phyloP scores from a whole-genome alignment of 2,888 invertebrate species.

The Psylliodes chrysocephalus region DNA sequence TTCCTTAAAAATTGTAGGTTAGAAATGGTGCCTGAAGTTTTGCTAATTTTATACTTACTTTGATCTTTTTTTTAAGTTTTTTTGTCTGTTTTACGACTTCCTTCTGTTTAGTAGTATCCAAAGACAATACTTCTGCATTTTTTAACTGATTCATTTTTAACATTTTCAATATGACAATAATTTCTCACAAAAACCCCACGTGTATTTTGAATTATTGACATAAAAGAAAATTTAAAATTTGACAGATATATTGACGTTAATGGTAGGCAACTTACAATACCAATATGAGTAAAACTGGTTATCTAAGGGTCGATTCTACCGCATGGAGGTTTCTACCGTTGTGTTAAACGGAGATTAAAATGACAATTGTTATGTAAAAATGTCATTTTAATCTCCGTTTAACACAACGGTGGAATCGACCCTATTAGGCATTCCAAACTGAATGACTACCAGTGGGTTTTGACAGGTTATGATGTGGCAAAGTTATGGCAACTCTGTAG shows the following conservation, averaged over 20 bases:
- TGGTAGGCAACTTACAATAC: background rate
- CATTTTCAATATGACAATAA: slow-evolving; percentile 3
- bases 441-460: too few species aligned
- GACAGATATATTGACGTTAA: background rate
- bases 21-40: background rate
- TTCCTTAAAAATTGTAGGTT: slow-evolving; percentile 39
- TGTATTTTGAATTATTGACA: slow-evolving; percentile 8
- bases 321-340: too few species aligned
- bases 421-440: too few species aligned
- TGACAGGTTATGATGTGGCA: too few species aligned
- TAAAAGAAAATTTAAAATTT: background rate
- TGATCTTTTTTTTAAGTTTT: slow-evolving; percentile 67
- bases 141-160: slow-evolving; percentile 42
- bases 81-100: slow-evolving; percentile 68
- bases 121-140: slow-evolving; percentile 45
- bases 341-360: too few species aligned
- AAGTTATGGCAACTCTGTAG: too few species aligned
- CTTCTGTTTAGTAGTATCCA: slow-evolving; percentile 65
- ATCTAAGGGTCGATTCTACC: too few species aligned
- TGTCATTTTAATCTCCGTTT: too few species aligned
- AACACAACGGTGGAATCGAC: too few species aligned
- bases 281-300: background rate
- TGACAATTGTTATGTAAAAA: too few species aligned
- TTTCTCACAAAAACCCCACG: slow-evolving; percentile 24
- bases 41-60: slow-evolving; percentile 58